phyloP scores from a whole-genome alignment of 2,113 vertebrate species.

The Poecilia latipinna region DNA sequence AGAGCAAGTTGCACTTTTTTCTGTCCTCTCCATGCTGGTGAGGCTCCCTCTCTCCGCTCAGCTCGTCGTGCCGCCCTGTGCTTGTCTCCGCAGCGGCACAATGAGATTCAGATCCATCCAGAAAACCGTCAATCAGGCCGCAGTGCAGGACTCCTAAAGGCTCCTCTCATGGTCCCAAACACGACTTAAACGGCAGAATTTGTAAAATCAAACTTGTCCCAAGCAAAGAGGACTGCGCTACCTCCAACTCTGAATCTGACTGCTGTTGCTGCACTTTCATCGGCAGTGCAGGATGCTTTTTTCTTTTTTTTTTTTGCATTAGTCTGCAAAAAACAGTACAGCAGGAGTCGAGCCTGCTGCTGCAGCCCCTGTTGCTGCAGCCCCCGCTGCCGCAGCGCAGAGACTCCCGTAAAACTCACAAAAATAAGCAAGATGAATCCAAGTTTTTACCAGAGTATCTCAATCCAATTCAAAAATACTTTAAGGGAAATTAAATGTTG shows the following conservation, averaged over 20 bases:
- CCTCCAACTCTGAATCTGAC: slow-evolving; percentile 17
- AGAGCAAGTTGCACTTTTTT: slow-evolving; percentile 8
- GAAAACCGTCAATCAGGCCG: slow-evolving; percentile 33
- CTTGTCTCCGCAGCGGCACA: slow-evolving; percentile 57
- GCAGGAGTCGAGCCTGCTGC: slow-evolving; percentile 7
- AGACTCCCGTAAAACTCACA: background rate
- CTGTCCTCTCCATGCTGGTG: slow-evolving; percentile 9
- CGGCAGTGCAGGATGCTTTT: slow-evolving; percentile 27
- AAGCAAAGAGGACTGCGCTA: background rate
- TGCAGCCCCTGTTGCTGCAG: slow-evolving; percentile 47
- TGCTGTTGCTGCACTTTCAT: slow-evolving; percentile 36
- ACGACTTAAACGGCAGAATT: background rate
- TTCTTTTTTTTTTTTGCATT: slow-evolving; percentile 57
- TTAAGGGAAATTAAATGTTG: too few relatives aligned
- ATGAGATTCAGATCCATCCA: slow-evolving; percentile 25
- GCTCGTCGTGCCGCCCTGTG: slow-evolving; percentile 49
- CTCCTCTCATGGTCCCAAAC: background rate
- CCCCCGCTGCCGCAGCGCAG: slow-evolving; percentile 27
- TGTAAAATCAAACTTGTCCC: background rate
- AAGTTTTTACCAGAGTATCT: too few relatives aligned
- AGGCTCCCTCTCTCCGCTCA: slow-evolving; percentile 21
- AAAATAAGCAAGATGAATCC: too few relatives aligned
- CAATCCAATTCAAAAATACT: too few relatives aligned
- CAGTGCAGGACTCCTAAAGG: slow-evolving; percentile 36
- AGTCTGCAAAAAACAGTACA: slow-evolving; percentile 39